Conservation (phyloP, 2,797 vertebrate species). For the Falco cherrug region DNA sequence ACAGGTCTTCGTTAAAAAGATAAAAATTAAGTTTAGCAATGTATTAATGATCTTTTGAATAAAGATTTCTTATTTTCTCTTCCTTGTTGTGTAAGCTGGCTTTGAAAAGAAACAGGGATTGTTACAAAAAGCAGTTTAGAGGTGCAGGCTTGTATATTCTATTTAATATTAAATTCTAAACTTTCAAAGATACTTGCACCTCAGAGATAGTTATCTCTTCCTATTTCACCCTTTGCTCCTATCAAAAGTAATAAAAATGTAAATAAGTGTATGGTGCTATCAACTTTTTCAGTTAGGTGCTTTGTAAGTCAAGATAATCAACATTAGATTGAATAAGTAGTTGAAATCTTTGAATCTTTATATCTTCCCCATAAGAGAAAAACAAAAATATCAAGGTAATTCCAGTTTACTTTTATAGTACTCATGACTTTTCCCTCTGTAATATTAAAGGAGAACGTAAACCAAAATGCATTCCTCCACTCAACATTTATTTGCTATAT, state of each 20-base stretch:
- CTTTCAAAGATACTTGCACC: neutral
- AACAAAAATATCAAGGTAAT: neutral
- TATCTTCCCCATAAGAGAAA: neutral
- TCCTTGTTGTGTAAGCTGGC: neutral
- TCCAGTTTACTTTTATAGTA: neutral
- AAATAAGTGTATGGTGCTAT: constrained; percentile 32
- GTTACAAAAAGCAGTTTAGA: neutral
- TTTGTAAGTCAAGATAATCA: constrained; percentile 52
- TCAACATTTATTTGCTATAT: constrained; percentile 44
- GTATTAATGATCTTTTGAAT: neutral
- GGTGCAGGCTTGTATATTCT: neutral
- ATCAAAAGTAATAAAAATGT: constrained; percentile 66
- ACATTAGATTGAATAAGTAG: neutral
- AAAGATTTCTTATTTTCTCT: neutral
- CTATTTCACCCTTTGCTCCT: constrained; percentile 2
- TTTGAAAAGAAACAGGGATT: neutral
- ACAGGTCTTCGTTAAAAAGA: neutral
- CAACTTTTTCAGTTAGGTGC: constrained; percentile 1
- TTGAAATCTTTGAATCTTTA: constrained; percentile 27
- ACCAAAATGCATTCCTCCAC: constrained; percentile 6
- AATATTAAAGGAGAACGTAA: constrained; percentile 29
- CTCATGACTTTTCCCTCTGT: neutral
- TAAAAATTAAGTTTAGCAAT: neutral
- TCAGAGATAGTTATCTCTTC: constrained; percentile 7
- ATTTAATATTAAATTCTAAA: constrained; percentile 29